phyloP scores from a whole-genome alignment of 2,113 vertebrate genomes.

The Actenoides lindsayi region DNA sequence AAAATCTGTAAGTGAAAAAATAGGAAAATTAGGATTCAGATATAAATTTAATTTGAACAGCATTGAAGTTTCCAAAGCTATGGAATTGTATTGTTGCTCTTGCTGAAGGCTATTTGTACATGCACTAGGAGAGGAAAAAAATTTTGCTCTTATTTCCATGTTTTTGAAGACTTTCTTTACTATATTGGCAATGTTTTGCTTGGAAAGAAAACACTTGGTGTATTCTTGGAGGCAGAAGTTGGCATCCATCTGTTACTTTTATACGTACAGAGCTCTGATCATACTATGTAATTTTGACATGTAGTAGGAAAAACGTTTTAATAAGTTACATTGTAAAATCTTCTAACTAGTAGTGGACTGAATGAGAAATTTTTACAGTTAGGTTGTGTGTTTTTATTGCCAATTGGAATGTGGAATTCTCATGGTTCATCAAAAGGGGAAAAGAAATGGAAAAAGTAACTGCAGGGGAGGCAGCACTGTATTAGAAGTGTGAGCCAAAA shows the following conservation, averaged over 20 bases:
- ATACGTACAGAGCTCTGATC: background rate
- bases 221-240: background rate
- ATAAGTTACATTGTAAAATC: background rate
- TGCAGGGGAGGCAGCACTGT: background rate
- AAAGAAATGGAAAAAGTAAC: background rate
- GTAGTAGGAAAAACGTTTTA: background rate
- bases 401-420: background rate
- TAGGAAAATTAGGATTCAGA: background rate
- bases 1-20: background rate
- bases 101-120: background rate
- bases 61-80: background rate
- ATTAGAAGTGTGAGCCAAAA: background rate
- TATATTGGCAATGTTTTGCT: background rate
- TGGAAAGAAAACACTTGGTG: background rate
- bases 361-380: background rate
- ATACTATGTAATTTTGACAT: background rate
- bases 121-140: background rate
- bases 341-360: background rate
- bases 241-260: background rate
- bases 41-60: background rate
- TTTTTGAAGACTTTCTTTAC: background rate
- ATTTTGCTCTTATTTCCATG: background rate
- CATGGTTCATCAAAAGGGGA: background rate
- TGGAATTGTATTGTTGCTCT: background rate
- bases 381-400: background rate